phyloP scores from a whole-genome alignment of 2,113 vertebrate genomes.

The Bos javanicus region DNA sequence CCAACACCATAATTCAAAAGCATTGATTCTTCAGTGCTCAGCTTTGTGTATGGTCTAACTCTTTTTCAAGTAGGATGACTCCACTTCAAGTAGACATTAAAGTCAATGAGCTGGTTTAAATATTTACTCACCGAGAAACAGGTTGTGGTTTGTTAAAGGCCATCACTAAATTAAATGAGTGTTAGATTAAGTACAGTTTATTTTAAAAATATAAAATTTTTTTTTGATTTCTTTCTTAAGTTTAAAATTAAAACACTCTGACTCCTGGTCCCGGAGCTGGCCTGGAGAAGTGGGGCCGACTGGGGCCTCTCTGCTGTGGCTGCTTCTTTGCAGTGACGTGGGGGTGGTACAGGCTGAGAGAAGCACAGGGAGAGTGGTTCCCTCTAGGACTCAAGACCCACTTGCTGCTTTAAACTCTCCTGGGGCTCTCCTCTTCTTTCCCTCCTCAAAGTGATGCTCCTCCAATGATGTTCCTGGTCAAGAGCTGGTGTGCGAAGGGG shows the following conservation, averaged over 20 bases:
- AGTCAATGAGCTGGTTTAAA: no score
- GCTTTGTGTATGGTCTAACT: neutral
- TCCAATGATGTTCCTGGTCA: neutral
- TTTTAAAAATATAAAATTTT: no score
- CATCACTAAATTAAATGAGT: no score
- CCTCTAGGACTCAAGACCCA: neutral
- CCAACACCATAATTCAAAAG: neutral
- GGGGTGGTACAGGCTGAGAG: neutral
- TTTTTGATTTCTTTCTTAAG: neutral
- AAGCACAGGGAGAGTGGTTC: neutral
- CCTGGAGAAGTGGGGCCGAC: neutral
- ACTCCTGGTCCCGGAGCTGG: neutral
- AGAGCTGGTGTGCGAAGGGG: neutral
- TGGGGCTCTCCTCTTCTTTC: neutral
- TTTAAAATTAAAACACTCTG: neutral
- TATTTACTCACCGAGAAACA: no score
- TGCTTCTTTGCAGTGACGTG: neutral
- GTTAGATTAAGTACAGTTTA: no score
- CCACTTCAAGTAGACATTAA: neutral
- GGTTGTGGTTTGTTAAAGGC: no score
- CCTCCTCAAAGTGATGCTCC: neutral
- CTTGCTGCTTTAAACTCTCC: neutral
- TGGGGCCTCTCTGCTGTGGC: neutral
- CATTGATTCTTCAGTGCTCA: neutral
- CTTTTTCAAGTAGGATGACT: neutral